Conservation (phyloP, 2,888 invertebrate species). For the Elmis aenea region DNA sequence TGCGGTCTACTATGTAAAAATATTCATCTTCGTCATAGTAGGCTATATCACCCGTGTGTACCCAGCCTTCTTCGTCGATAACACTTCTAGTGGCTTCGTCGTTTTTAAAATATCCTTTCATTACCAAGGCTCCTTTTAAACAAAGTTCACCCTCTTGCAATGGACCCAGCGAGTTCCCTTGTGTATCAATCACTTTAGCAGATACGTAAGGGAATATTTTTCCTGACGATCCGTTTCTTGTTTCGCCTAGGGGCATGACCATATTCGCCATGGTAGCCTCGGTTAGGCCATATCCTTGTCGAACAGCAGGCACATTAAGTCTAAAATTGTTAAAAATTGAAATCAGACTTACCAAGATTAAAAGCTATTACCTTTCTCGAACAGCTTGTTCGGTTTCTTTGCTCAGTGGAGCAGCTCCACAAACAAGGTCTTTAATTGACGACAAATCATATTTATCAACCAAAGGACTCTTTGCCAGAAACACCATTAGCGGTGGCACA, state of each 20-base stretch:
- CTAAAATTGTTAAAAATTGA: too few species aligned
- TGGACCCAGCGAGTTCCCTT: conserved; percentile 50
- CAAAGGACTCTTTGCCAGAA: conserved; percentile 73
- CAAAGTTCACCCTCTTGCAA: conserved; percentile 72
- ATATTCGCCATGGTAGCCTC: conserved; percentile 56
- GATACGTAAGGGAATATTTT: conserved; percentile 55
- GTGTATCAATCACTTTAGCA: conserved; percentile 60
- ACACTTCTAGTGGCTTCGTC: conserved; percentile 54
- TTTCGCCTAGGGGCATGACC: conserved; percentile 42
- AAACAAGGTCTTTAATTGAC: conserved; percentile 60
- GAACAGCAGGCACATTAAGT: conserved; percentile 22
- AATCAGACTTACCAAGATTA: too few species aligned
- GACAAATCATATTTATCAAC: conserved; percentile 72
- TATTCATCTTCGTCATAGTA: too few species aligned
- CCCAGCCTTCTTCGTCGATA: conserved; percentile 69
- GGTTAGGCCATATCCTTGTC: conserved; percentile 70
- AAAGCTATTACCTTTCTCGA: conserved; percentile 44
- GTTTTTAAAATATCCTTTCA: conserved; percentile 70
- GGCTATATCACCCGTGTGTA: conserved; percentile 75
- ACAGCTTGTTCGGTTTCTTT: conserved; percentile 60
- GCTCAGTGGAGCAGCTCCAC: conserved; percentile 78
- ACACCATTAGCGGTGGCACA: conserved; percentile 78
- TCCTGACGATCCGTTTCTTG: conserved; percentile 58
- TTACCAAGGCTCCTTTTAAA: conserved; percentile 59
- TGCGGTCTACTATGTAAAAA: too few species aligned